Evolutionary conservation across 2,113 vertebrate genomes (phyloP).

Genomic region (Neolamprologus sp.): DNA sequence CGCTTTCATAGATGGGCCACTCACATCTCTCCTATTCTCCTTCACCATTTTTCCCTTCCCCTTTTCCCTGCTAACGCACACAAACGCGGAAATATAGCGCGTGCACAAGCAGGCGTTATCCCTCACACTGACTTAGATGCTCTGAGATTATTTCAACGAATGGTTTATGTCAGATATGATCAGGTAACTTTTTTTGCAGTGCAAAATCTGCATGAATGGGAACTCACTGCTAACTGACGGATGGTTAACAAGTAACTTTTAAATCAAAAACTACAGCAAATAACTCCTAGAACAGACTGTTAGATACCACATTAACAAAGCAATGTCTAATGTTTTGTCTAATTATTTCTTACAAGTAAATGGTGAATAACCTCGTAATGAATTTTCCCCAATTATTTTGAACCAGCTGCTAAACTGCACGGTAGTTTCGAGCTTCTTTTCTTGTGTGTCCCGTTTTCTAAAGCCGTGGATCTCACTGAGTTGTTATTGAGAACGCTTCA

Average conservation of each 20-base stretch:
- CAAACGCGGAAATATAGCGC: not conserved
- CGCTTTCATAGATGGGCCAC: slow-evolving; percentile 66
- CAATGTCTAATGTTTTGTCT: not conserved
- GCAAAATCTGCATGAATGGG: not conserved
- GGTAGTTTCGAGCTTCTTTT: not conserved
- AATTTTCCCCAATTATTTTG: not conserved
- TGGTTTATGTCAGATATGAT: not conserved
- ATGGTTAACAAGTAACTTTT: not conserved
- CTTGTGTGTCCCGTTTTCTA: not conserved
- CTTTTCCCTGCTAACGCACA: not conserved
- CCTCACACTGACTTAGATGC: not conserved
- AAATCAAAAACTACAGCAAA: not conserved
- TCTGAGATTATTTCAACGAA: not conserved
- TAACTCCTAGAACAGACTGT: not conserved
- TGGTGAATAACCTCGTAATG: not conserved
- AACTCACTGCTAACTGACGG: not conserved
- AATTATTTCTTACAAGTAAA: not conserved
- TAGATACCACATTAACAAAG: not conserved
- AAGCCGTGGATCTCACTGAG: not conserved
- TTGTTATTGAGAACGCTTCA: not conserved
- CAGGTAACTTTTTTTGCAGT: not conserved
- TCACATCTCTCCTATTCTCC: slow-evolving; percentile 56
- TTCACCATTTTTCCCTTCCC: not conserved
- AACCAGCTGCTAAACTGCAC: not conserved
- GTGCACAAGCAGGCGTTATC: not conserved